Percentiles rank a stretch among this genome's conserved stretches.
Evolutionary conservation across 2,888 invertebrate species (phyloP).

Genomic region (Trachelus stipa): DNA sequence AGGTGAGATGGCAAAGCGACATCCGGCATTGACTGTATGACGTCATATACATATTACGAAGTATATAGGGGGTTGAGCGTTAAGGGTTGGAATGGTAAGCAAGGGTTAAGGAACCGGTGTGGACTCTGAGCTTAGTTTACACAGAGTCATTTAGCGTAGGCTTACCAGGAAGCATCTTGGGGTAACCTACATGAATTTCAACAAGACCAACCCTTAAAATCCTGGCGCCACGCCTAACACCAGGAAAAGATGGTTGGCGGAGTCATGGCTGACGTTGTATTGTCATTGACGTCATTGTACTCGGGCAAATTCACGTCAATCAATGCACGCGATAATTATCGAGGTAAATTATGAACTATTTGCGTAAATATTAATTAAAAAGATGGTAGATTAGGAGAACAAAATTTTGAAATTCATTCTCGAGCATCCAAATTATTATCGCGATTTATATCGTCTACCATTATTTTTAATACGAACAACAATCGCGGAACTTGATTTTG

Average conservation of each 20-base stretch:
- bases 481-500: too few relatives aligned
- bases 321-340: neutral
- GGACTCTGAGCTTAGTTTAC: constrained; percentile 18
- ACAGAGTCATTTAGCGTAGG: constrained; percentile 21
- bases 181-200: constrained; percentile 16
- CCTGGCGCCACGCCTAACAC: neutral
- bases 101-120: constrained; percentile 3
- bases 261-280: neutral
- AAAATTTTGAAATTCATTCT: too few relatives aligned
- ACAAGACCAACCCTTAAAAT: constrained; percentile 7
- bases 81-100: neutral
- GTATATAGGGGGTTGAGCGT: neutral
- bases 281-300: too few relatives aligned
- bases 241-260: neutral
- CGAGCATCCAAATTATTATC: too few relatives aligned
- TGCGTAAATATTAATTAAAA: too few relatives aligned
- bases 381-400: too few relatives aligned
- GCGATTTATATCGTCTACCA: too few relatives aligned
- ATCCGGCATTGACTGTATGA: neutral
- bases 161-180: constrained; percentile 22
- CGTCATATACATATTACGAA: neutral
- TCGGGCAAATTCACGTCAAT: neutral
- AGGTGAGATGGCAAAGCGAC: neutral
- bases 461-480: too few relatives aligned
- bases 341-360: too few relatives aligned